Conservation (phyloP, 2,888 invertebrate species). For the Griposia aprilina region DNA sequence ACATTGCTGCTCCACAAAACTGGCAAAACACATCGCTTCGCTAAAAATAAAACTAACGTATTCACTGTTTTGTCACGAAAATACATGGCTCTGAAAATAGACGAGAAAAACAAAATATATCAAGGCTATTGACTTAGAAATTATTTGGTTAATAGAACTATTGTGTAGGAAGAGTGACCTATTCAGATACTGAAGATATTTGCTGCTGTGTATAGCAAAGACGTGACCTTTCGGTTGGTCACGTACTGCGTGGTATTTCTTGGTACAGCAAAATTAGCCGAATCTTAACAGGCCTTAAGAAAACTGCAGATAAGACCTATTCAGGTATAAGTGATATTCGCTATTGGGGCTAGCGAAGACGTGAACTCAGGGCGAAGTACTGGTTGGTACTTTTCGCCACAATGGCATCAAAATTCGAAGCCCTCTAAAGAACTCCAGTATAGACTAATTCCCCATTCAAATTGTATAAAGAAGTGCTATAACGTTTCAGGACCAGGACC, state of each 20-base stretch:
- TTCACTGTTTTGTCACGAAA: conserved; percentile 46
- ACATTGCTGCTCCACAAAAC: not conserved
- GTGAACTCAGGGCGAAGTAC: not conserved
- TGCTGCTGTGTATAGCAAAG: not conserved
- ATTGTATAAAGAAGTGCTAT: conserved; percentile 43
- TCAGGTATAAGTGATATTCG: not conserved
- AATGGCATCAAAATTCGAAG: not conserved
- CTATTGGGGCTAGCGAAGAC: not conserved
- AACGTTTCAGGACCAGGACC: conserved; percentile 85
- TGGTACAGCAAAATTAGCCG: not conserved
- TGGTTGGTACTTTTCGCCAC: no score
- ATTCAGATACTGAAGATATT: not conserved
- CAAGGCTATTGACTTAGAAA: conserved; percentile 55
- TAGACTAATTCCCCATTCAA: conserved; percentile 10
- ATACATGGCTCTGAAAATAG: conserved; percentile 39
- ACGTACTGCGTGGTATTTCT: not conserved
- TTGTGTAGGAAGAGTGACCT: conserved; percentile 1
- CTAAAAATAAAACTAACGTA: conserved; percentile 29
- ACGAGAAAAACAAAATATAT: conserved; percentile 37
- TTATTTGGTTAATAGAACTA: conserved; percentile 20
- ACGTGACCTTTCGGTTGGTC: no score
- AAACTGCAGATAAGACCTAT: no score
- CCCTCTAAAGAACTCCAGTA: not conserved
- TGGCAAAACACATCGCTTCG: not conserved
- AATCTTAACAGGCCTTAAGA: not conserved